Base-by-base conservation (phyloP, 2,888 invertebrate genomes). In the Heliothis peltigera region DNA sequence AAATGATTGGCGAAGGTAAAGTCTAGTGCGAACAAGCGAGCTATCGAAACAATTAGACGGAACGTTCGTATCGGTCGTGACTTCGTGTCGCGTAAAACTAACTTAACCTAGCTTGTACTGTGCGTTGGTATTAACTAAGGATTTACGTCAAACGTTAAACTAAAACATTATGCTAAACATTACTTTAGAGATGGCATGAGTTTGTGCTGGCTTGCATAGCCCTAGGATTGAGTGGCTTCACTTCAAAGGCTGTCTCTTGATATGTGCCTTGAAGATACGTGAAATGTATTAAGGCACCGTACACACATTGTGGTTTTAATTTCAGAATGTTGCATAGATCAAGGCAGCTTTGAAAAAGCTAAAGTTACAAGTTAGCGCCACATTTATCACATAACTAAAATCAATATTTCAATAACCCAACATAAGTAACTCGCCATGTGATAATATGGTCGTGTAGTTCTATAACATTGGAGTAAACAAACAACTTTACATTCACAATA, bases 91-190 rank as follows among this genome's bases (percentile, higher is more conserved):
- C 80, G 77, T 77, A 73, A 75, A 75, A 66, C 77, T 81, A 89
- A 85, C 91, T 92, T 89, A 92, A 61, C 53, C 91, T 93, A 93
- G 85, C 86, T 94, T 94, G 94, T 94, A 94, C 94, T 91, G 87
- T 89, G 88, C 87, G 85, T 87, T 86, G 84, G 77, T 76, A 66
- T 69, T 80, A 80, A 81, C 77, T 79, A 81, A 80, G 42, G 67
- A 62, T 60, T 70, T 73, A 77, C 60, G 69, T 76, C 81, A 81
- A 80, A 79, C 67, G 68, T 74, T 81, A 81, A 73, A 77, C 76
- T 82, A 82, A 78, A 73, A 52, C 62, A 79, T 82, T 84, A 85
- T 77, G 63, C 81, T 85, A 84, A 81, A 80, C 67, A 58, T 64
- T 75, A 72, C 35, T 55, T 66, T 44, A 77, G 51, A 77, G 39